Percentiles rank a stretch among this genome's conserved stretches.
phyloP scores from a whole-genome alignment of 2,797 vertebrate genomes.

The Loris lydekkerianus region DNA sequence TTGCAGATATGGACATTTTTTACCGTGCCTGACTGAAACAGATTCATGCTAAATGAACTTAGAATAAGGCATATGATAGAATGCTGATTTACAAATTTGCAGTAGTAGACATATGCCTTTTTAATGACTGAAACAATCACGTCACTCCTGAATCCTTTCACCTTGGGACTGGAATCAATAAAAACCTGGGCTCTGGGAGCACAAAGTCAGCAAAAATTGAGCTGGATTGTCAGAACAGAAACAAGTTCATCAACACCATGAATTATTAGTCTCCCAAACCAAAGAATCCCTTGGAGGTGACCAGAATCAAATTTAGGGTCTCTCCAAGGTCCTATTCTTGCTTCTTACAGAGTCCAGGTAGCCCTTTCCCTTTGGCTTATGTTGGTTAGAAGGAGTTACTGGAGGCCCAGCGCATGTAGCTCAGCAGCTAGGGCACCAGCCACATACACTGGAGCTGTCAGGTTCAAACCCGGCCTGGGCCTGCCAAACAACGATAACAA shows the following conservation, averaged over 20 bases:
- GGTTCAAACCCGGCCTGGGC: too few relatives aligned
- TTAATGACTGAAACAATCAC: not conserved
- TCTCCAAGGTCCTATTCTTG: not conserved
- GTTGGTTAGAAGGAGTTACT: not conserved
- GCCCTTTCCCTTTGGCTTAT: not conserved
- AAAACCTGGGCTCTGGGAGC: not conserved
- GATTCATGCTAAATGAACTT: not conserved
- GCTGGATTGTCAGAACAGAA: not conserved
- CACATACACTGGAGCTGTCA: too few relatives aligned
- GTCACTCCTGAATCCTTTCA: slow-evolving; percentile 5
- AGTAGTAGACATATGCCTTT: slow-evolving; percentile 9
- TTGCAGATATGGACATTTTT: not conserved
- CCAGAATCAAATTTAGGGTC: not conserved
- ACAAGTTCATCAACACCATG: not conserved
- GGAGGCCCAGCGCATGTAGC: too few relatives aligned
- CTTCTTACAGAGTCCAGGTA: not conserved
- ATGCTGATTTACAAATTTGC: not conserved
- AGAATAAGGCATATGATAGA: not conserved
- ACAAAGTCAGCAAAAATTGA: not conserved
- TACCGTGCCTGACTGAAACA: not conserved
- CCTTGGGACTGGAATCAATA: not conserved
- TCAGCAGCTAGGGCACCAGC: too few relatives aligned
- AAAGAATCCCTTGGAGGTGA: not conserved
- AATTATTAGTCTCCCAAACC: not conserved
- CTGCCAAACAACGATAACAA: too few relatives aligned